Evolutionary conservation across 2,888 invertebrate genomes (phyloP), one percentile per base, ranked within the genome.

Genomic region (Dolichomitus sp.): DNA sequence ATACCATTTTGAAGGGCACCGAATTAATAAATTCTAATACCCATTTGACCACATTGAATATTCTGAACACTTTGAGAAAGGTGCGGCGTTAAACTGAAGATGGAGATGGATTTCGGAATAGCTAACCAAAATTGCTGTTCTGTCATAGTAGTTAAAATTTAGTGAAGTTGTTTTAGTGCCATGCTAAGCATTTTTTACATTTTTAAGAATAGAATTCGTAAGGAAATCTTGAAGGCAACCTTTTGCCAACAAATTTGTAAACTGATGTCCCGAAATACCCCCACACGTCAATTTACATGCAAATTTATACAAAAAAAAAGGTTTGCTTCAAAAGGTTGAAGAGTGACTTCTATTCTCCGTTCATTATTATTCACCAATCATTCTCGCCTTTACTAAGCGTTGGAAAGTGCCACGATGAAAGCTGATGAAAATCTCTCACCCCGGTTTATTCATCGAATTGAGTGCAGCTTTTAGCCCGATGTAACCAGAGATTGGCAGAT

Each of bases 401-500:
- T 45, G 14, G 14, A 12, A 27, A 37, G 27, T 42, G 40, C 27
- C 30, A 37, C 19, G 11, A 68, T 37, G 14, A 52, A 80, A 65
- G 27, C 23, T 9, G 61, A 14, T 45, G 52, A 12, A 50, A 61
- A 42, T 14, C 3, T 19, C 80, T 85, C 87, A 89, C 89, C 80
- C 52, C 19, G 85, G 87, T 50, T 48, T 74, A 45, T 78, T 80
- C 83, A 88, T 90, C 82, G 82, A 63, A 59, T 88, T 87, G 33
- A 90, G 75, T 12, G 87, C 86, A 23, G 84, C 87, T 59, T 88
- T 88, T 57, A 90, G 74, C 19, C 83, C 87, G 76, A 90, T 87
- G 70, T 88, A 89, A 84, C 73, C 85, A 77, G 80, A 81, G 63
- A 91, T 80, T 45, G 83, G 79, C 57, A 87, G 77, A 80, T 88